Percentiles rank a stretch among this genome's conserved stretches.
Evolutionary conservation across 2,797 vertebrate genomes (phyloP).

Genomic region (Megalops cyprinoides): DNA sequence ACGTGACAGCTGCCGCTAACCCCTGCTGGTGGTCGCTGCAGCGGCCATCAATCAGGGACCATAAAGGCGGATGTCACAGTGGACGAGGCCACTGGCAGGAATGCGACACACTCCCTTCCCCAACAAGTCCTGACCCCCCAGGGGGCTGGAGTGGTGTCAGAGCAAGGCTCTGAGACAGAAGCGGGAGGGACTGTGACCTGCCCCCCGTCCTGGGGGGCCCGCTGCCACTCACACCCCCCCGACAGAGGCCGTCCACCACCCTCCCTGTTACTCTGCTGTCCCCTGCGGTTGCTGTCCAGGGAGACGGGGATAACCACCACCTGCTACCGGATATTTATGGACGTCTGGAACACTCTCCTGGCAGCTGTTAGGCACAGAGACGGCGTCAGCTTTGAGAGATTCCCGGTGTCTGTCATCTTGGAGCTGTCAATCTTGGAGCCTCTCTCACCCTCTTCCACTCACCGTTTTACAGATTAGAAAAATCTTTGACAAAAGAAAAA

Average conservation of each 20-base stretch:
- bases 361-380: slow-evolving; percentile 34
- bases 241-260: neutral
- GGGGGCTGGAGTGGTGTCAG: neutral
- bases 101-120: neutral
- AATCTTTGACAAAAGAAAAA: neutral
- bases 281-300: slow-evolving; percentile 25
- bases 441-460: neutral
- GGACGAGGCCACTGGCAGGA: neutral
- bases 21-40: neutral
- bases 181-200: neutral
- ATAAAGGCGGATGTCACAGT: slow-evolving; percentile 3
- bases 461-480: neutral
- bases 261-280: neutral
- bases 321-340: slow-evolving; percentile 60
- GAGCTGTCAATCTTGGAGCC: neutral
- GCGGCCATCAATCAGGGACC: neutral
- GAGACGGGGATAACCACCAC: slow-evolving; percentile 53
- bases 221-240: slow-evolving; percentile 3
- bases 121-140: neutral
- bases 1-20: neutral
- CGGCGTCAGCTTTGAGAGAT: neutral
- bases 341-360: slow-evolving; percentile 30
- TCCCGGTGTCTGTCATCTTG: neutral
- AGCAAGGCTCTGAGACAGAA: neutral
- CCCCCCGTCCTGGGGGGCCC: neutral